A percentile compares a stretch with the other conserved stretches of the same genome.
These are phyloP conservation scores for Apotomis capreana DNA, from an alignment of 2,888 invertebrate species.

Conservation along the genomic window DNA sequence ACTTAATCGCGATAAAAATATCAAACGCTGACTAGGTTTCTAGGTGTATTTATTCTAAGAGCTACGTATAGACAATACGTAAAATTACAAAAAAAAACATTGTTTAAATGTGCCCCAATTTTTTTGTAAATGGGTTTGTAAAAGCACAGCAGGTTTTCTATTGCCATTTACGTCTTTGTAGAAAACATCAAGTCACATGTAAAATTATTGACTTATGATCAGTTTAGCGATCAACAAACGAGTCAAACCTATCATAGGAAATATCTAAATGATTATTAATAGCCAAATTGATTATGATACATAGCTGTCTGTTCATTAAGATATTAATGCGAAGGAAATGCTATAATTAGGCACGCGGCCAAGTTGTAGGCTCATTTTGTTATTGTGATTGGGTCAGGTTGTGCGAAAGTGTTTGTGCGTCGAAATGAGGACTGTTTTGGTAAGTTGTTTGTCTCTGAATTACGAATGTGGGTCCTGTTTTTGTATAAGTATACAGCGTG, in stretches of 20 bases:
- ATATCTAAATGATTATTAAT: constrained; percentile 34
- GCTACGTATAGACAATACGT: too few relatives aligned
- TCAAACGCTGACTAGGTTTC: too few relatives aligned
- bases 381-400: constrained; percentile 12
- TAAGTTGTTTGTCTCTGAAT: constrained; percentile 13
- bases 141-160: too few relatives aligned
- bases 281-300: constrained; percentile 33
- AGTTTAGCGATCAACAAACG: neutral
- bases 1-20: too few relatives aligned
- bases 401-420: constrained; percentile 23
- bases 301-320: constrained; percentile 25
- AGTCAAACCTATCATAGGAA: constrained; percentile 5
- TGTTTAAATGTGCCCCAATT: too few relatives aligned
- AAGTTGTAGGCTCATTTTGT: constrained; percentile 17
- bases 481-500: neutral
- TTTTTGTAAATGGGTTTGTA: too few relatives aligned
- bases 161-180: too few relatives aligned
- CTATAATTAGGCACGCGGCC: constrained; percentile 21
- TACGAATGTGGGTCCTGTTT: neutral
- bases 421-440: constrained; percentile 30
- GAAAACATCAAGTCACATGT: neutral
- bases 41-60: too few relatives aligned
- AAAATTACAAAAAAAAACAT: too few relatives aligned
- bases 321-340: constrained; percentile 31
- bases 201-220: neutral